These are phyloP conservation scores for Axis porcinus DNA, from an alignment of 2,113 vertebrate species.

Conservation along the genomic window DNA sequence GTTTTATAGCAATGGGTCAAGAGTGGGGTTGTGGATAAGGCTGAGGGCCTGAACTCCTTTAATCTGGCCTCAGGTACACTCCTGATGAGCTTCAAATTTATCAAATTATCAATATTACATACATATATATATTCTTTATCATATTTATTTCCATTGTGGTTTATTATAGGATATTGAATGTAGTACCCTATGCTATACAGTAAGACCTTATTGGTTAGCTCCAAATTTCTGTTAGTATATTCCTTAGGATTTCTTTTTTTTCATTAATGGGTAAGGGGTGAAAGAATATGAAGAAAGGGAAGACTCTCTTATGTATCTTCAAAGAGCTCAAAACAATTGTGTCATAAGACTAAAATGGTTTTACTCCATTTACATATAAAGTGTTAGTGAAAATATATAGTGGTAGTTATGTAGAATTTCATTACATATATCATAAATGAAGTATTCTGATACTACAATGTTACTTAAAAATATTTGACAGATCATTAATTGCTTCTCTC, in stretches of 20 bases:
- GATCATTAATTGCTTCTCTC: neutral
- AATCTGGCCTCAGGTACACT: neutral
- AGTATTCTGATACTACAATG: neutral
- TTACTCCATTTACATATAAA: neutral
- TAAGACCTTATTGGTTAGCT: neutral
- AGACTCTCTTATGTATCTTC: neutral
- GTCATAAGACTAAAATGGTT: neutral
- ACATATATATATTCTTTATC: neutral
- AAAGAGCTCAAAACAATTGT: neutral
- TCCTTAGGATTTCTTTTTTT: neutral
- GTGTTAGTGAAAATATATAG: neutral
- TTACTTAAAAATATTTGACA: neutral
- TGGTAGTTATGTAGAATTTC: neutral
- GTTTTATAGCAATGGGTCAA: neutral
- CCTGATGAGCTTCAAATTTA: neutral
- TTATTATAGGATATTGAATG: neutral
- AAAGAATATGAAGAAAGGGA: neutral
- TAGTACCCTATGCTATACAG: neutral
- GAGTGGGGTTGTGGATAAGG: neutral
- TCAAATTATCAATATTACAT: neutral
- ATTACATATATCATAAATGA: neutral
- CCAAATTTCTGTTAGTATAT: neutral
- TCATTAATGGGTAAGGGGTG: neutral
- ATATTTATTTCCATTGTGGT: neutral
- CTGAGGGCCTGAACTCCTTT: neutral